These are phyloP conservation scores for Microchrysa polita DNA, from an alignment of 2,888 invertebrate species.

Conservation along the genomic window DNA sequence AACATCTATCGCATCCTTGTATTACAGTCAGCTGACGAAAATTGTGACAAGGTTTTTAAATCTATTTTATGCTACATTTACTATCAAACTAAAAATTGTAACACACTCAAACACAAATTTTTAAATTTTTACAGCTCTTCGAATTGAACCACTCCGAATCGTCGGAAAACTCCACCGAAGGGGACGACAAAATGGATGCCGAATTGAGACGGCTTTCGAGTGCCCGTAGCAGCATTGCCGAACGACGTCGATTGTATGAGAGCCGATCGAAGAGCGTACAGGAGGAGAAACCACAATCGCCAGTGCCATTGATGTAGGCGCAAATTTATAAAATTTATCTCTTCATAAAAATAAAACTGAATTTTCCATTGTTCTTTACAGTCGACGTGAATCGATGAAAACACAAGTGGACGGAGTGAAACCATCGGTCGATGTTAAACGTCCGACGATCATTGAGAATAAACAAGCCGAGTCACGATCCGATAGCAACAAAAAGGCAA, in stretches of 20 bases:
- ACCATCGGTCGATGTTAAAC: conserved; percentile 56
- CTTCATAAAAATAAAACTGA: no score
- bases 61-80: conserved; percentile 13
- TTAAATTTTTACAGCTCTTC: conserved; percentile 58
- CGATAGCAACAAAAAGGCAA: conserved; percentile 44
- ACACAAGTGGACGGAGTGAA: conserved; percentile 57
- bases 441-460: conserved; percentile 61
- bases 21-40: conserved; percentile 49
- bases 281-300: conserved; percentile 76
- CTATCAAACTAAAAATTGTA: no score
- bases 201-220: conserved; percentile 70
- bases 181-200: conserved; percentile 64
- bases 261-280: conserved; percentile 75
- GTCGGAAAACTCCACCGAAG: conserved; percentile 68
- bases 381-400: conserved; percentile 77
- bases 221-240: conserved; percentile 79
- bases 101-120: conserved; percentile 35
- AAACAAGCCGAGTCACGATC: conserved; percentile 51
- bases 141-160: conserved; percentile 63
- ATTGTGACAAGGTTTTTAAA: conserved; percentile 51
- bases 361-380: conserved; percentile 55
- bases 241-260: conserved; percentile 80
- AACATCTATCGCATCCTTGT: conserved; percentile 3
- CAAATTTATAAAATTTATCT: no score
- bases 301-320: conserved; percentile 72